Percentiles rank a stretch among this genome's conserved stretches.
These are phyloP conservation scores for Campoplex capitator DNA, from an alignment of 2,888 invertebrate species.

Conservation along the genomic window DNA sequence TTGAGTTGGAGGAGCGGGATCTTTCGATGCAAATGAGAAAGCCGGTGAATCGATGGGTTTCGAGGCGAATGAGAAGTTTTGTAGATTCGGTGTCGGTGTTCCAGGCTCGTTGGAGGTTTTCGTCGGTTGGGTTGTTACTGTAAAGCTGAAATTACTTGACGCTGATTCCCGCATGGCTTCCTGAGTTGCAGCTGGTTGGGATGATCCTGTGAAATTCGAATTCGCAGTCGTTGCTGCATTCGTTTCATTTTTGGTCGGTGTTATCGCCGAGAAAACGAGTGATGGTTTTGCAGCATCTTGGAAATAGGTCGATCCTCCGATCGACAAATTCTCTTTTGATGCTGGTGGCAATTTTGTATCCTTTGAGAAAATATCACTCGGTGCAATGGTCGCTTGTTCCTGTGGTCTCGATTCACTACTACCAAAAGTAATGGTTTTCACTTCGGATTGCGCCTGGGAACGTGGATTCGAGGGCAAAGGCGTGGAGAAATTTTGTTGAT, in stretches of 20 bases:
- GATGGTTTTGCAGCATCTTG: conserved; percentile 53
- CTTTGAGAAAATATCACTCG: conserved; percentile 46
- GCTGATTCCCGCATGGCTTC: conserved; percentile 48
- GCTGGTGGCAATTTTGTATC: conserved; percentile 44
- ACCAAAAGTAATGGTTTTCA: conserved; percentile 71
- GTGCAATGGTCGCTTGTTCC: conserved; percentile 44
- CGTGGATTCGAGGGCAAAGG: conserved; percentile 62
- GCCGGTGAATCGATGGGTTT: conserved; percentile 69
- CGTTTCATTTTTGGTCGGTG: conserved; percentile 31
- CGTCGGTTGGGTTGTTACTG: conserved; percentile 56
- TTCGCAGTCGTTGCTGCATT: conserved; percentile 18
- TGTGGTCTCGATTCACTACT: conserved; percentile 62
- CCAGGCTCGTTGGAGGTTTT: conserved; percentile 51
- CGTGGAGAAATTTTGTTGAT: conserved; percentile 43
- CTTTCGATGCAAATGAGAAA: conserved; percentile 67
- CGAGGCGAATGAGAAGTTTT: conserved; percentile 74
- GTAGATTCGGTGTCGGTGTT: conserved; percentile 58
- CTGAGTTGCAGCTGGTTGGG: conserved; percentile 45
- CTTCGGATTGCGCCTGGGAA: conserved; percentile 68
- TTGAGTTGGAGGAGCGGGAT: conserved; percentile 59
- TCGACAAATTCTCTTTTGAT: conserved; percentile 47
- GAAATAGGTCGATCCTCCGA: conserved; percentile 47
- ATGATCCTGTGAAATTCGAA: conserved; percentile 29
- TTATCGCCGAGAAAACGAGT: neutral
- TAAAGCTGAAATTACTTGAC: conserved; percentile 52